Percentiles rank a stretch among this genome's conserved stretches.
These are phyloP conservation scores for Mesorhabditis belari DNA, from an alignment of 2,888 invertebrate genomes.

Conservation along the genomic window DNA sequence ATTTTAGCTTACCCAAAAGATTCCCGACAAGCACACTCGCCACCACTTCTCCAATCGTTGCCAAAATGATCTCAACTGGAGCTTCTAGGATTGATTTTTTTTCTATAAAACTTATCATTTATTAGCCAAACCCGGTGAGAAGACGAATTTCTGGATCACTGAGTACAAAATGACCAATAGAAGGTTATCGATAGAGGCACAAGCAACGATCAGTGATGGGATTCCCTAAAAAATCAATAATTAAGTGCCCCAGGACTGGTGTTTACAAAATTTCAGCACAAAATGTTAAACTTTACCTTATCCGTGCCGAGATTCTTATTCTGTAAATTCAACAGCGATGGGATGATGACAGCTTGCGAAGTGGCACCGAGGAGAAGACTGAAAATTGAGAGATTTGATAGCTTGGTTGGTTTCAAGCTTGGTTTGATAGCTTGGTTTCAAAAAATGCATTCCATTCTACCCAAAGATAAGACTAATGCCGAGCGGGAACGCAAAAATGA, in stretches of 20 bases:
- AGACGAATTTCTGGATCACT: neutral
- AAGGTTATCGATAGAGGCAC: neutral
- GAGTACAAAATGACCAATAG: neutral
- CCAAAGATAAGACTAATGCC: neutral
- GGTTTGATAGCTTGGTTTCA: neutral
- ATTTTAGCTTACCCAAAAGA: neutral
- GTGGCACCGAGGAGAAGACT: neutral
- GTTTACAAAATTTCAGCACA: too few relatives aligned
- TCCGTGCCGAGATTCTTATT: neutral
- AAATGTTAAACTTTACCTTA: too few relatives aligned
- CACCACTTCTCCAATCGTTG: neutral
- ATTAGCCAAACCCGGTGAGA: too few relatives aligned
- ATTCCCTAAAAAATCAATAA: neutral
- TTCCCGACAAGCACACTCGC: neutral
- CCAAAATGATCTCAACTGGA: neutral
- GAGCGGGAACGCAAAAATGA: neutral
- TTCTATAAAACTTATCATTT: too few relatives aligned
- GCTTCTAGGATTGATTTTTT: too few relatives aligned
- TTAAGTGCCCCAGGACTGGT: too few relatives aligned
- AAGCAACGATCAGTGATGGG: neutral
- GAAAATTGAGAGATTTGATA: too few relatives aligned
- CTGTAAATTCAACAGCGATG: neutral
- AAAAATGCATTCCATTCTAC: neutral
- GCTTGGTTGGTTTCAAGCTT: too few relatives aligned
- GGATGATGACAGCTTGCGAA: neutral